Conservation (phyloP, 2,888 invertebrate species). For the Fragum whitleyi region DNA sequence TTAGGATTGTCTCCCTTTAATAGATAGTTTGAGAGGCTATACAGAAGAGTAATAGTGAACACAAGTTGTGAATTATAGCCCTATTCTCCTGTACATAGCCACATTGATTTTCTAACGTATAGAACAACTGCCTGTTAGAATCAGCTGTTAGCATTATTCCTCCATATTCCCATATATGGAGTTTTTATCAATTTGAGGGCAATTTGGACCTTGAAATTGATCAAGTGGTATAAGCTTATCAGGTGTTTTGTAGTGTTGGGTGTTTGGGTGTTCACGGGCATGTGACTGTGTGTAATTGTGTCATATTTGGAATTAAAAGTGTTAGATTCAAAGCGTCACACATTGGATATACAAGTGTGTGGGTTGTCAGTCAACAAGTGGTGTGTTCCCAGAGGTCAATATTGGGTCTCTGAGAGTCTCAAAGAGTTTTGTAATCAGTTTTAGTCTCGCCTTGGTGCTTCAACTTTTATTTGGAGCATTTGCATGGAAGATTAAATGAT, state of each 20-base stretch:
- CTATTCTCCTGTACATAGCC: conserved; percentile 4
- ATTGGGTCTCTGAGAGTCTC: neutral
- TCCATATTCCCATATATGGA: conserved; percentile 19
- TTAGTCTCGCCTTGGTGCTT: too few species aligned
- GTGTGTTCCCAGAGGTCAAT: neutral
- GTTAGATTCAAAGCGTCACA: neutral
- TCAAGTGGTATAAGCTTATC: neutral
- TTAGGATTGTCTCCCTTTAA: too few species aligned
- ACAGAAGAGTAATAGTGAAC: neutral
- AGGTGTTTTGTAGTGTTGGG: neutral
- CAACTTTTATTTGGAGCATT: too few species aligned
- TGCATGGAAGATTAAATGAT: too few species aligned
- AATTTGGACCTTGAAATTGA: neutral
- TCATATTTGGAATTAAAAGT: too few species aligned
- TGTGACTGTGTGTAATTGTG: too few species aligned
- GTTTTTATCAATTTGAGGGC: conserved; percentile 8
- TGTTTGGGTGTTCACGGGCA: neutral
- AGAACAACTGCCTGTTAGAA: conserved; percentile 13
- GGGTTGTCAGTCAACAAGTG: neutral
- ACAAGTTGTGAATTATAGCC: conserved; percentile 22
- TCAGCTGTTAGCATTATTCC: conserved; percentile 22
- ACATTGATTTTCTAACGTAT: conserved; percentile 21
- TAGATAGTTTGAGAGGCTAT: too few species aligned
- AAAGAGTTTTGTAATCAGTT: too few species aligned
- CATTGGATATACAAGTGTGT: neutral